Conservation (phyloP, 2,113 vertebrate species). For the Irena cyanogastra region DNA sequence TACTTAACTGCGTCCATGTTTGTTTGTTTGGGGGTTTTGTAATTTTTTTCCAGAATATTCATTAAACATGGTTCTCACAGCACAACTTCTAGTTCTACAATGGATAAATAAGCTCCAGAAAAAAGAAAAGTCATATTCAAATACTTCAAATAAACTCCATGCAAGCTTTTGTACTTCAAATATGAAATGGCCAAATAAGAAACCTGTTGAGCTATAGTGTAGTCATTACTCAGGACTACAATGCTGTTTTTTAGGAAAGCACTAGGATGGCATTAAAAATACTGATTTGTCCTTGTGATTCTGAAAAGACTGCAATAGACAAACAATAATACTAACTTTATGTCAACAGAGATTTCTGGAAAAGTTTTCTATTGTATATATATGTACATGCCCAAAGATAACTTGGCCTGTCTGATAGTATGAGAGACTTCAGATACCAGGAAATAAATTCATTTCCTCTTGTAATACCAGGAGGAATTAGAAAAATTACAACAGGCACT, state of each 20-base stretch:
- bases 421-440: neutral
- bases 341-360: neutral
- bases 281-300: neutral
- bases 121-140: neutral
- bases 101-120: neutral
- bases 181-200: neutral
- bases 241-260: neutral
- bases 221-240: neutral
- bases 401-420: neutral
- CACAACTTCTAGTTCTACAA: neutral
- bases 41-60: neutral
- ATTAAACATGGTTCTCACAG: neutral
- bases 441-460: slow-evolving; percentile 29
- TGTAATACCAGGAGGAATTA: neutral
- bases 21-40: neutral
- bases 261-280: neutral
- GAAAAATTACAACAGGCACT: neutral
- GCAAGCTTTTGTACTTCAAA: neutral
- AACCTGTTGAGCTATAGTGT: neutral
- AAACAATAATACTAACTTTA: neutral
- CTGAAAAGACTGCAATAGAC: neutral
- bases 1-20: neutral
- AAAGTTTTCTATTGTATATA: neutral
- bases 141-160: neutral
- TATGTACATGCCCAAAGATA: neutral